Conservation (phyloP, 2,113 vertebrate genomes). For the Ibidorhyncha struthersii region DNA sequence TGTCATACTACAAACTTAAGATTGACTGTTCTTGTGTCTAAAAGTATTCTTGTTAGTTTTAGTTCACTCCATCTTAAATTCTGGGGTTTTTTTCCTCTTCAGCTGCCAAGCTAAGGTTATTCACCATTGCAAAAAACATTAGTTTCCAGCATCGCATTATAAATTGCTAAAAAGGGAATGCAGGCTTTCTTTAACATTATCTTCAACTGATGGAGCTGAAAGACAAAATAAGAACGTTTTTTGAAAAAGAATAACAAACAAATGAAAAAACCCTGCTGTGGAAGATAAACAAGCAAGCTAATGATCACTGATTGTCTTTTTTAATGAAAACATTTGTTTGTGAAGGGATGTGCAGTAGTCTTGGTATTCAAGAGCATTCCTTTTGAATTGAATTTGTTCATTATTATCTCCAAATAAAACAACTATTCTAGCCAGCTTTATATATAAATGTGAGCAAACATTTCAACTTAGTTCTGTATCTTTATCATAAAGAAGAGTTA, state of each 20-base stretch:
- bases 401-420: not conserved
- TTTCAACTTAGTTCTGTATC: not conserved
- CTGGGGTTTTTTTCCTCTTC: not conserved
- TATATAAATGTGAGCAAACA: not conserved
- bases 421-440: not conserved
- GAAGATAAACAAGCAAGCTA: not conserved
- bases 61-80: not conserved
- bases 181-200: not conserved
- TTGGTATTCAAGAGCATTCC: not conserved
- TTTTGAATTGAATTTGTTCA: not conserved
- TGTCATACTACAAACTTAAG: rapidly evolving
- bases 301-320: not conserved
- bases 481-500: not conserved
- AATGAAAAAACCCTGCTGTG: not conserved
- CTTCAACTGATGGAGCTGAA: not conserved
- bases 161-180: not conserved
- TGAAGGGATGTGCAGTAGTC: not conserved
- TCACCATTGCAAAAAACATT: slow-evolving; percentile 15
- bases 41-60: not conserved
- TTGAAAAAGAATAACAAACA: not conserved
- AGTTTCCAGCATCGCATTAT: not conserved
- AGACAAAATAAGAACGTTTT: not conserved
- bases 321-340: not conserved
- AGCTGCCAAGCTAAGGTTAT: not conserved
- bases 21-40: not conserved